Base-by-base conservation (phyloP, 2,888 invertebrate species). In the Eilema sororculum region DNA sequence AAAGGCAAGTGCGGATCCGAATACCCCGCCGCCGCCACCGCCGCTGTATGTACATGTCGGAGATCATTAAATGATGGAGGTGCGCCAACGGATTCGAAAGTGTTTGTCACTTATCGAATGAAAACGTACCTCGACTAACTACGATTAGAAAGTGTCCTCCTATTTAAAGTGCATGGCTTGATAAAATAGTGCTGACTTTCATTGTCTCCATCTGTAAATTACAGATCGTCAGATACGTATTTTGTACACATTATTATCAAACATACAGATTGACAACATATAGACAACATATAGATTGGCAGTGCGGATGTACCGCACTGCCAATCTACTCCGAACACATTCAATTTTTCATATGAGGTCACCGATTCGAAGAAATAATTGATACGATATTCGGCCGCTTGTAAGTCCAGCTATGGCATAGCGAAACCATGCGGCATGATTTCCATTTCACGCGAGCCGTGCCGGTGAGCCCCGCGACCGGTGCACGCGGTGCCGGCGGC, bases 391-490 rank as follows among this genome's bases (percentile, higher is more conserved):
- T 56, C 33, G 52, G n/a, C 8, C 52, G 52, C 52, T 52, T n/a
- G 52, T n/a, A 52, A n/a, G 64, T 68, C 75, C 63, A 60, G 60
- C 62, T 58, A 67, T 69, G 52, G n/a, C 56, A 62, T 71, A 65
- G 74, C 76, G 78, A 69, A 71, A 66, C 69, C 64, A 69, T 61
- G 75, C 71, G 63, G 68, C 67, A 57, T 65, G 74, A 70, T 67
- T 62, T 77, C 74, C 78, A 84, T 82, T 82, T 84, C 82, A 82
- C 76, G 61, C 74, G 71, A 59, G 66, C 59, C 65, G 57, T n/a
- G 24, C 9, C 9, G n/a, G 68, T 33, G 64, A 62, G 5, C 72
- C 78, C 73, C 74, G 75, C 75, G 72, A 69, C 69, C 72, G 57
- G 68, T 71, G 78, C 69, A 79, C 69, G 65, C 58, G 60, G 56